Conservation (phyloP, 2,113 vertebrate genomes). For the Seriola aureovittata region DNA sequence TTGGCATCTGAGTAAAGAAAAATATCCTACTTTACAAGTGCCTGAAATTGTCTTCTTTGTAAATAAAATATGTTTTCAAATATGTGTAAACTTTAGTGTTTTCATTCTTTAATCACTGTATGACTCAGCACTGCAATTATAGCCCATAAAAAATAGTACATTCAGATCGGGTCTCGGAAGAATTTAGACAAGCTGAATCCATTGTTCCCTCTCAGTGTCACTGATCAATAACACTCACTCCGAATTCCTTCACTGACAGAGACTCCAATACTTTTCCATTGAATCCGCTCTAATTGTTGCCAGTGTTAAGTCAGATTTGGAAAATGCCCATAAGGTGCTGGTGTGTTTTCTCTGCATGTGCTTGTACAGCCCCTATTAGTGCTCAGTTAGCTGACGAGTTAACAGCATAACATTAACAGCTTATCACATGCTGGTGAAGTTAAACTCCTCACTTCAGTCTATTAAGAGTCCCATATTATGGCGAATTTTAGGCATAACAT, state of each 20-base stretch:
- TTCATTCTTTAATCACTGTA: neutral
- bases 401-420: neutral
- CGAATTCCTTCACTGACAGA: constrained; percentile 20
- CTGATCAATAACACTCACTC: constrained; percentile 38
- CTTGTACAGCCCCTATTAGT: neutral
- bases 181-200: neutral
- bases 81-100: neutral
- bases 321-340: constrained; percentile 46
- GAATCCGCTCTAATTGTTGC: constrained; percentile 31
- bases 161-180: too few species aligned
- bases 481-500: neutral
- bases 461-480: neutral
- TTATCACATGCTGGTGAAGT: neutral
- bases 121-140: neutral
- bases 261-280: constrained; percentile 28
- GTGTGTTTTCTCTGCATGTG: neutral
- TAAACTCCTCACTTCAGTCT: neutral
- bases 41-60: constrained; percentile 48
- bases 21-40: constrained; percentile 35
- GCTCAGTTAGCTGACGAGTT: neutral
- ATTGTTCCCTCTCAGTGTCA: constrained; percentile 9
- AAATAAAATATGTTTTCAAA: constrained; percentile 59
- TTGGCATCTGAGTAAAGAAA: constrained; percentile 24
- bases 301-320: constrained; percentile 43
- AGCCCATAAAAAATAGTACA: too few species aligned